A percentile compares a stretch with the other conserved stretches of the same genome.
These are phyloP conservation scores for Phaethon lepturus DNA, from an alignment of 2,113 vertebrate species.

Conservation along the genomic window DNA sequence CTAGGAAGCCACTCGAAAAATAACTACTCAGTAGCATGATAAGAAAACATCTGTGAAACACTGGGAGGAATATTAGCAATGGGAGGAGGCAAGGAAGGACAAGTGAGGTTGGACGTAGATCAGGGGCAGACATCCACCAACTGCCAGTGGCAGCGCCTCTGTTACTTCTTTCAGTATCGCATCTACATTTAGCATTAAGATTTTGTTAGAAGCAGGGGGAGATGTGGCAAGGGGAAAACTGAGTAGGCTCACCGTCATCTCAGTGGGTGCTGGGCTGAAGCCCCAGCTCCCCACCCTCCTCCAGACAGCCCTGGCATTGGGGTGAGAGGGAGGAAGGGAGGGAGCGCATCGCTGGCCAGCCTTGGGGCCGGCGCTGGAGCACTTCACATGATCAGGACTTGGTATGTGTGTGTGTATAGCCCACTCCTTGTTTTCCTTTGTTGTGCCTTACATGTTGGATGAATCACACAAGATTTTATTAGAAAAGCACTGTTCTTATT, in stretches of 20 bases:
- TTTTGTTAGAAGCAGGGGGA: not conserved
- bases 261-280: not conserved
- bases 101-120: not conserved
- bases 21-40: conserved; percentile 33
- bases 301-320: not conserved
- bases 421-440: not conserved
- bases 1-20: conserved; percentile 37
- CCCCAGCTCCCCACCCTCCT: not conserved
- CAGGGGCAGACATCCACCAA: not conserved
- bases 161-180: not conserved
- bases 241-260: rapidly evolving
- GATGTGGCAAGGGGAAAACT: not conserved
- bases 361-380: not conserved
- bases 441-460: conserved; percentile 16
- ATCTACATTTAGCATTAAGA: not conserved
- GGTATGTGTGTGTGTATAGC: not conserved
- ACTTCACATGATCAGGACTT: not conserved
- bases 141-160: not conserved
- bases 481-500: conserved; percentile 28
- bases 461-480: conserved; percentile 38
- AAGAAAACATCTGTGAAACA: conserved; percentile 60
- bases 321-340: not conserved
- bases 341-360: not conserved
- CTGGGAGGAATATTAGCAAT: conserved; percentile 47
- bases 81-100: conserved; percentile 36